Percentiles rank a stretch among this genome's conserved stretches.
phyloP scores from a whole-genome alignment of 2,797 vertebrate species.

The Chloroceryle amazona region DNA sequence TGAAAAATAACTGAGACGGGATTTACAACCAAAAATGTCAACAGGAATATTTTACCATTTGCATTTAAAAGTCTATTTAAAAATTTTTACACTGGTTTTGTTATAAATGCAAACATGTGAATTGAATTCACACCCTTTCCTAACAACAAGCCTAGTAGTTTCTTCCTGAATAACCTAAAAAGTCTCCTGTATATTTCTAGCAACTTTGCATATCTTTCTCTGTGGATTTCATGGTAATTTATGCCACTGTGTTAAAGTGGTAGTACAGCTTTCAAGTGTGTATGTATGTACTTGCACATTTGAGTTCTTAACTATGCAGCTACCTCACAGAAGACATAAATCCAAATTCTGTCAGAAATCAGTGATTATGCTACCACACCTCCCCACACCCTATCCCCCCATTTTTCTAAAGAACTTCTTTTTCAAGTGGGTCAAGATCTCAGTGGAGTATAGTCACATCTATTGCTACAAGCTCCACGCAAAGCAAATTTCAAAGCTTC shows the following conservation, averaged over 20 bases:
- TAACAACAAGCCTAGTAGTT: not conserved
- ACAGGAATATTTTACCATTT: not conserved
- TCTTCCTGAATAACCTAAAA: not conserved
- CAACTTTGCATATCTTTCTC: not conserved
- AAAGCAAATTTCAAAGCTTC: slow-evolving; percentile 28
- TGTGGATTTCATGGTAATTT: not conserved
- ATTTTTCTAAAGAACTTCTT: not conserved
- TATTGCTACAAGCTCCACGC: not conserved
- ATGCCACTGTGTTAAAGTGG: not conserved
- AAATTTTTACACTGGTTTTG: not conserved
- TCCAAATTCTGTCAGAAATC: not conserved
- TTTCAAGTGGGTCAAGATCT: slow-evolving; percentile 3
- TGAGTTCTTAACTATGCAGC: not conserved
- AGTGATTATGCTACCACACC: not conserved
- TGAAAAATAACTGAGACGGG: not conserved
- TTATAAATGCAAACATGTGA: not conserved
- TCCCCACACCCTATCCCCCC: fast-evolving
- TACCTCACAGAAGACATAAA: not conserved
- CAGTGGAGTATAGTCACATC: not conserved
- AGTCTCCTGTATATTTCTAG: not conserved
- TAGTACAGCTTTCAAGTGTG: not conserved
- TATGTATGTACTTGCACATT: not conserved
- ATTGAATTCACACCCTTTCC: not conserved
- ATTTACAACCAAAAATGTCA: not conserved
- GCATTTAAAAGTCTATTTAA: not conserved